Base-by-base conservation (phyloP, 1,140 invertebrate species). In the Leptinotarsa lineolata region DNA sequence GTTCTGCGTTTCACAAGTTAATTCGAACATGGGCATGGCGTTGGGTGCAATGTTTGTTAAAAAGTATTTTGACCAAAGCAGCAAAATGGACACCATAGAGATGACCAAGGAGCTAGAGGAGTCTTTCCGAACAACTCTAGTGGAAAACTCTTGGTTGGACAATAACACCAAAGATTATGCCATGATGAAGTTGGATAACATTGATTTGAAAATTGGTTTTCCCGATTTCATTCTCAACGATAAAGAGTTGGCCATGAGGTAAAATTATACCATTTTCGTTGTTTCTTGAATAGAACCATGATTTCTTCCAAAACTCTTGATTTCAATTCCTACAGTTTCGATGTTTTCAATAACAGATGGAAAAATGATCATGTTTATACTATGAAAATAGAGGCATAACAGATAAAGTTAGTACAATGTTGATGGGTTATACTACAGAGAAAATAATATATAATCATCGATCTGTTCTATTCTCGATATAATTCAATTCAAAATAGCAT, bases 161-260 rank as follows among this genome's bases (percentile, higher is more conserved):
- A 84, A 89, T 20, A 88, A 91, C 39, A 97, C 95, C 0, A 93
- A 93, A 78, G 83, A 87, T 45, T 87, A 93, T 59, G 69, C 69
- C 0, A 21, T 39, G 30, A 89, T 92, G 78, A 98, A 98, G 87
- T 90, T 94, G 16, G 88, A 93, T 61, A 86, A 90, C 0, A 95
- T 98, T 90, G 89, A 91, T 74, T 85, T 96, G 21, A 91, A 93
- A 82, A 95, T 98, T 76, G 95, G 95, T 1, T 96, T 95, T 83
- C 95, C 95, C 0, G 92, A 96, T 82, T 94, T 92, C 76, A 94
- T 97, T 74, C 84, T 96, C 16, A 90, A 94, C 77, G 84, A 88
- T 11, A 84, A 88, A 2, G 85, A 91, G 73, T 84, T 97, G 16
- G 90, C 94, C 74, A 30, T 45, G 24, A 54, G 48, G 48, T 54